A percentile compares a stretch with the other conserved stretches of the same genome.
These are phyloP conservation scores for Arvicola amphibius DNA, from an alignment of 2,797 vertebrate genomes.

Conservation along the genomic window DNA sequence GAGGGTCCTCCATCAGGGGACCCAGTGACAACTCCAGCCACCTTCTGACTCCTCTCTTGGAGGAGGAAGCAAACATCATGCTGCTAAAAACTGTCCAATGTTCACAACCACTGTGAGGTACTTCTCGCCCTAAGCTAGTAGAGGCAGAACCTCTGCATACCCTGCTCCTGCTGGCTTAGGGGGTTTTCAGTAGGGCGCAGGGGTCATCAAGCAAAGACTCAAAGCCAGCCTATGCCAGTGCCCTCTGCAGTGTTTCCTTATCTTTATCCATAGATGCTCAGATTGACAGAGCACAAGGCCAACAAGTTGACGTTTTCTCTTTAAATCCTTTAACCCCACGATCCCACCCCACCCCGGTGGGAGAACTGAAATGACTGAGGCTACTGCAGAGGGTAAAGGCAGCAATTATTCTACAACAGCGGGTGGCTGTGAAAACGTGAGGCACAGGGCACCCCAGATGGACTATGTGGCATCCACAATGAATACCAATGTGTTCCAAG, in stretches of 20 bases:
- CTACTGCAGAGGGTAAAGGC: neutral
- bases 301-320: slow-evolving; percentile 67
- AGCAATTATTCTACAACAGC: slow-evolving; percentile 72
- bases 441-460: slow-evolving; percentile 74
- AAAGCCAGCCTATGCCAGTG: slow-evolving; percentile 15
- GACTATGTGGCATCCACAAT: neutral
- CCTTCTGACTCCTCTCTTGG: slow-evolving; percentile 38
- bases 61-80: slow-evolving; percentile 46
- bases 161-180: slow-evolving; percentile 36
- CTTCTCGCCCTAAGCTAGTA: slow-evolving; percentile 73
- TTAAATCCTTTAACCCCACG: slow-evolving; percentile 22
- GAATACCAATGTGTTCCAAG: slow-evolving; percentile 69
- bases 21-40: slow-evolving; percentile 24
- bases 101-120: slow-evolving; percentile 74
- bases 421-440: slow-evolving; percentile 78
- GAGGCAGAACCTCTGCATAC: slow-evolving; percentile 38
- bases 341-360: neutral
- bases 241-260: slow-evolving; percentile 47
- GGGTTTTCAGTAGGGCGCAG: slow-evolving; percentile 40
- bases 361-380: neutral
- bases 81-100: slow-evolving; percentile 61
- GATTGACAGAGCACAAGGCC: slow-evolving; percentile 64
- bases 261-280: slow-evolving; percentile 73
- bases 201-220: slow-evolving; percentile 67
- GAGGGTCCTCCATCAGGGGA: neutral